phyloP scores from a whole-genome alignment of 2,113 vertebrate genomes.

The Cinclus mexicanus region DNA sequence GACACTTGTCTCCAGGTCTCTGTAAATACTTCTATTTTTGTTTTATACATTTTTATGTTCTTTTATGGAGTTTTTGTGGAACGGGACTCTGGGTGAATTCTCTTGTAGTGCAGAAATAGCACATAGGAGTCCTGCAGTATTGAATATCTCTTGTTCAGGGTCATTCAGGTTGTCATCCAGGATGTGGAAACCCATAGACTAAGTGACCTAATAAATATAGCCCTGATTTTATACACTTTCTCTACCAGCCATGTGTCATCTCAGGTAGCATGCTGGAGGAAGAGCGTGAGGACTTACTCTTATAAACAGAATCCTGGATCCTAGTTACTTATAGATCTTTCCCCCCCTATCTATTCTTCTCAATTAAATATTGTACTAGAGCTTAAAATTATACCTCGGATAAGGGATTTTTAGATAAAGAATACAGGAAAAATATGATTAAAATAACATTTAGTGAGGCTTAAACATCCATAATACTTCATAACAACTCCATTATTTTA shows the following conservation, averaged over 20 bases:
- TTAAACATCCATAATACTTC: not conserved
- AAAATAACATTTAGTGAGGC: not conserved
- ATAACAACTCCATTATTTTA: not conserved
- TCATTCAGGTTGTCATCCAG: not conserved
- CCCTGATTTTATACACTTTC: not conserved
- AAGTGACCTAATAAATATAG: not conserved
- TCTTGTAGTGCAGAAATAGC: not conserved
- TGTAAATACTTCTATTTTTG: not conserved
- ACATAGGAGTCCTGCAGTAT: not conserved
- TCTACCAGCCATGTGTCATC: not conserved
- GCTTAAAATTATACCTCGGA: not conserved
- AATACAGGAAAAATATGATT: not conserved
- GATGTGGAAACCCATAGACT: not conserved
- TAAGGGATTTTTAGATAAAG: not conserved
- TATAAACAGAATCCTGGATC: not conserved
- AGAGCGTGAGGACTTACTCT: not conserved
- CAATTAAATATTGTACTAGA: not conserved
- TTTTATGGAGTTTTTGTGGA: not conserved
- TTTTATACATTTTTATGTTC: not conserved
- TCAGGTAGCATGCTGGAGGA: not conserved
- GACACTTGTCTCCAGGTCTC: not conserved
- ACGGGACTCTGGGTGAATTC: not conserved
- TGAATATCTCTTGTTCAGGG: not conserved
- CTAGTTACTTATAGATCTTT: not conserved
- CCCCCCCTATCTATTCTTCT: not conserved